Evolutionary conservation across 2,888 invertebrate genomes (phyloP).

Genomic region (Boloria selene): DNA sequence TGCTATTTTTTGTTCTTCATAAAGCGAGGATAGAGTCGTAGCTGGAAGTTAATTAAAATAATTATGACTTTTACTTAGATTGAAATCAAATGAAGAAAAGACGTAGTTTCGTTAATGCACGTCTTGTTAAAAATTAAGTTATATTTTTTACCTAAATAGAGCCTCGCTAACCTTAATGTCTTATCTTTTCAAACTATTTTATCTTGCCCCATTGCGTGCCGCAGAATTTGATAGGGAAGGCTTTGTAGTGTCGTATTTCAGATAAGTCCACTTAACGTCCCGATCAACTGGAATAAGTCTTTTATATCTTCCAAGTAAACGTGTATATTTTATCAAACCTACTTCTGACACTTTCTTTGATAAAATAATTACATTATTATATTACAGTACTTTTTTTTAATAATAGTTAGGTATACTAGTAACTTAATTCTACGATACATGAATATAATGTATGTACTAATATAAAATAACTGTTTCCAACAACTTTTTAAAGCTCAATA

Average conservation of each 20-base stretch:
- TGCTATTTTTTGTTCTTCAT: too few relatives aligned
- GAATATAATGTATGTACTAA: too few relatives aligned
- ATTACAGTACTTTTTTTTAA: too few relatives aligned
- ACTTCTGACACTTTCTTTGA: background rate
- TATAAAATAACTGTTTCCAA: too few relatives aligned
- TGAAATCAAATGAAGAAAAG: background rate
- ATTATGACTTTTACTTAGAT: too few relatives aligned
- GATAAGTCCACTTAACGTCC: slow-evolving; percentile 50
- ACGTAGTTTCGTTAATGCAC: background rate
- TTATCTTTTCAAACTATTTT: slow-evolving; percentile 47
- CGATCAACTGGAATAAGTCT: slow-evolving; percentile 46
- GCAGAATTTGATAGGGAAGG: slow-evolving; percentile 48
- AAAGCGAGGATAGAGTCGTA: too few relatives aligned
- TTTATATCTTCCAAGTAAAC: slow-evolving; percentile 31
- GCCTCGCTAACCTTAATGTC: slow-evolving; percentile 16
- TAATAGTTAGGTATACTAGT: too few relatives aligned
- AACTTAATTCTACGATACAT: too few relatives aligned
- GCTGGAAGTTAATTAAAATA: too few relatives aligned
- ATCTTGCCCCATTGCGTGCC: slow-evolving; percentile 48
- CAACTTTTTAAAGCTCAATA: too few relatives aligned
- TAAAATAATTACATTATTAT: too few relatives aligned
- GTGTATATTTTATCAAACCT: background rate
- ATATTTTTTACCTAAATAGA: slow-evolving; percentile 32
- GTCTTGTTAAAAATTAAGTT: slow-evolving; percentile 19
- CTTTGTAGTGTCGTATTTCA: slow-evolving; percentile 50